Percentiles rank a stretch among this genome's conserved stretches.
These are phyloP conservation scores for Sweltsa coloradensis DNA, from an alignment of 1,140 invertebrate genomes.

Conservation along the genomic window DNA sequence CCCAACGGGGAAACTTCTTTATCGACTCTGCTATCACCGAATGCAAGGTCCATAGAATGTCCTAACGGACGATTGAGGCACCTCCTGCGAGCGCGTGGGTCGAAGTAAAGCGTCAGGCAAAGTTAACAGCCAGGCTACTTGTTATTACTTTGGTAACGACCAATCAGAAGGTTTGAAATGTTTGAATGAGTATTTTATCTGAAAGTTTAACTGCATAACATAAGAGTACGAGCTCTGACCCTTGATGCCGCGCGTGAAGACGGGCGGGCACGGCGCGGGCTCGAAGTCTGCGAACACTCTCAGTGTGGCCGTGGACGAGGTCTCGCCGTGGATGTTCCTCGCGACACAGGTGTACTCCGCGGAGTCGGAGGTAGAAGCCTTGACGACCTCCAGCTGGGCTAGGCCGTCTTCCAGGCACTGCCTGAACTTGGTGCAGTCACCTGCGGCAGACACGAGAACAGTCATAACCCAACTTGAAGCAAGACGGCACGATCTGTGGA, in stretches of 20 bases:
- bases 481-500: constrained; percentile 9
- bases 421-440: constrained; percentile 12
- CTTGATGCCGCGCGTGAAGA: constrained; percentile 56
- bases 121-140: too few species aligned
- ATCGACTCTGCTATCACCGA: too few species aligned
- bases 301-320: constrained; percentile 51
- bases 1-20: too few species aligned
- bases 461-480: constrained; percentile 16
- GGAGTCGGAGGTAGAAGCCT: constrained; percentile 45
- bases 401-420: constrained; percentile 47
- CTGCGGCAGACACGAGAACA: constrained; percentile 4
- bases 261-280: constrained; percentile 48
- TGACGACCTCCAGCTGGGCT: constrained; percentile 59
- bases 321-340: constrained; percentile 55
- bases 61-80: too few species aligned
- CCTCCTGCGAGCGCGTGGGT: too few species aligned
- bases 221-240: constrained; percentile 37
- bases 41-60: too few species aligned
- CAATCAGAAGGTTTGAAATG: too few species aligned
- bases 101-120: too few species aligned
- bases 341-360: constrained; percentile 65
- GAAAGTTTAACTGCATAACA: too few species aligned
- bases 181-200: too few species aligned
- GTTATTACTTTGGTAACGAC: too few species aligned
- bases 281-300: constrained; percentile 50